Conservation (phyloP, 2,888 invertebrate genomes). For the Polia nebulosa region DNA sequence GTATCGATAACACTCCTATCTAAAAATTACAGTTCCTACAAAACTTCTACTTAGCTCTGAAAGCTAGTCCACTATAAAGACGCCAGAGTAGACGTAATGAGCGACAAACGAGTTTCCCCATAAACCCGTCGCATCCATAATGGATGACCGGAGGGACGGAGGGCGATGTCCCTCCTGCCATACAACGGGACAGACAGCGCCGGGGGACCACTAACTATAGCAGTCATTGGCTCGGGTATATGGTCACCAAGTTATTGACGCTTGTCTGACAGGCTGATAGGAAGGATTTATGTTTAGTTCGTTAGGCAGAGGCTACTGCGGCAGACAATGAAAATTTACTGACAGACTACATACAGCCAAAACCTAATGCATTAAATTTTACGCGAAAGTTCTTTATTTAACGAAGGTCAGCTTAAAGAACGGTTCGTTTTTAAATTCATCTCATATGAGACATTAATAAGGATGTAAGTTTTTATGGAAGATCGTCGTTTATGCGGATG, state of each 20-base stretch:
- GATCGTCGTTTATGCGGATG: too few relatives aligned
- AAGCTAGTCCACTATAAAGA: neutral
- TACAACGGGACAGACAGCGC: slow-evolving; percentile 25
- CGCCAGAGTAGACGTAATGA: slow-evolving; percentile 16
- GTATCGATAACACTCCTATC: too few relatives aligned
- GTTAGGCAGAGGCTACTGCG: too few relatives aligned
- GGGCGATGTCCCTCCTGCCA: slow-evolving; percentile 12
- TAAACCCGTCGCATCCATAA: slow-evolving; percentile 38
- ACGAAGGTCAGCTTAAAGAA: too few relatives aligned
- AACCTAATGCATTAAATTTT: too few relatives aligned
- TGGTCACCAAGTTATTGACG: neutral
- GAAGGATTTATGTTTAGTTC: neutral
- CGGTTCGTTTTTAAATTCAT: too few relatives aligned
- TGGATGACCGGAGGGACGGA: slow-evolving; percentile 26
- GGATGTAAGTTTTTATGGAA: too few relatives aligned
- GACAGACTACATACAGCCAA: too few relatives aligned
- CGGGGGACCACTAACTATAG: slow-evolving; percentile 41
- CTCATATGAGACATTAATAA: too few relatives aligned
- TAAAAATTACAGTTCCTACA: neutral
- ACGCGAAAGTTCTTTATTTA: too few relatives aligned
- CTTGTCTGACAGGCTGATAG: neutral
- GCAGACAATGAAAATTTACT: too few relatives aligned
- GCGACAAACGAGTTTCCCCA: slow-evolving; percentile 33
- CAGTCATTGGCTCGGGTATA: neutral
- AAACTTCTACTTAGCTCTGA: too few relatives aligned